A percentile compares a stretch with the other conserved stretches of the same genome.
These are phyloP conservation scores for Hermetia illucens DNA, from an alignment of 1,140 invertebrate genomes.

Conservation along the genomic window DNA sequence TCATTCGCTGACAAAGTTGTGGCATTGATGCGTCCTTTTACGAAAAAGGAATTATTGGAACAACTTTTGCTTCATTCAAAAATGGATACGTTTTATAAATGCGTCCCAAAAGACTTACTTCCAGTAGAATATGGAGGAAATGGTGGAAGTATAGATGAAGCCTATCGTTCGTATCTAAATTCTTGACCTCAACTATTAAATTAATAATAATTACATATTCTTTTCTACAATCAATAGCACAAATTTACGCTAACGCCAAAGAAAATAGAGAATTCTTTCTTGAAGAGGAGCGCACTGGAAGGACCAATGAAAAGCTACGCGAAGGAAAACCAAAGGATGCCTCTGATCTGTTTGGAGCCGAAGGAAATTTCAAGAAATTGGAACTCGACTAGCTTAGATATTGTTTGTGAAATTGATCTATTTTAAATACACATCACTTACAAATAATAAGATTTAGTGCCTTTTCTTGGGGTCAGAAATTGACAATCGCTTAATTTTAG, in stretches of 20 bases:
- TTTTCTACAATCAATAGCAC: conserved; percentile 17
- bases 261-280: conserved; percentile 39
- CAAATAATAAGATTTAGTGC: no score
- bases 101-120: conserved; percentile 42
- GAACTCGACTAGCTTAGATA: conserved; percentile 46
- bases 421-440: no score
- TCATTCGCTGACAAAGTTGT: conserved; percentile 51
- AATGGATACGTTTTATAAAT: conserved; percentile 39
- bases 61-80: conserved; percentile 35
- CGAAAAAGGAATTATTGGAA: conserved; percentile 48
- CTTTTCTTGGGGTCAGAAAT: no score
- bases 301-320: conserved; percentile 43
- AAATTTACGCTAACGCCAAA: conserved; percentile 32
- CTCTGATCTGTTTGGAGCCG: conserved; percentile 47
- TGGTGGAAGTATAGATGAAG: conserved; percentile 42
- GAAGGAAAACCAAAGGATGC: conserved; percentile 48
- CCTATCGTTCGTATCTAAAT: no score
- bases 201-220: conserved; percentile 52
- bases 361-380: conserved; percentile 59
- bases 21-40: conserved; percentile 49
- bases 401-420: background rate
- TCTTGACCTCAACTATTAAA: no score
- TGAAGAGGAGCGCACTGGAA: conserved; percentile 37
- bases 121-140: conserved; percentile 50
- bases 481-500: no score